Conservation (phyloP, 2,113 vertebrate genomes). For the Uria lomvia region DNA sequence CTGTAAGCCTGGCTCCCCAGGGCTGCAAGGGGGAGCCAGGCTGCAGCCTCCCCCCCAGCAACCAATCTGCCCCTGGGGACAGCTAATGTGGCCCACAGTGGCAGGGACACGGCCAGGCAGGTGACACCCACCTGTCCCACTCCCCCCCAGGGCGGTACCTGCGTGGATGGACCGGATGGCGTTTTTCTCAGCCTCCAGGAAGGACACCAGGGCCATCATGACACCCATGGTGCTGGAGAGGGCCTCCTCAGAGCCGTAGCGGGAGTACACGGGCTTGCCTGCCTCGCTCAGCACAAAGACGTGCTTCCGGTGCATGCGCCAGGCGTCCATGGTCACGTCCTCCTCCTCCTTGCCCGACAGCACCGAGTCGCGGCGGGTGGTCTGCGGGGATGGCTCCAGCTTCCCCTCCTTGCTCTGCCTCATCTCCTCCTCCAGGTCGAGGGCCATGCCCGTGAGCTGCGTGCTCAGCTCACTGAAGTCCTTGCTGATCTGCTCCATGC, state of each 20-base stretch:
- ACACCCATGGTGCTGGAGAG: conserved; percentile 97
- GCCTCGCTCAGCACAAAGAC: conserved; percentile 96
- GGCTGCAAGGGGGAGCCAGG: not conserved
- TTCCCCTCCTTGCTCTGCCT: conserved; percentile 69
- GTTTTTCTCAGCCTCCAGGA: conserved; percentile 91
- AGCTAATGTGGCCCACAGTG: accelerated
- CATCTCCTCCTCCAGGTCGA: conserved; percentile 76
- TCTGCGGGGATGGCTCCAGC: not conserved
- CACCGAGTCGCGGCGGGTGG: conserved; percentile 14
- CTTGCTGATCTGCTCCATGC: conserved; percentile 78
- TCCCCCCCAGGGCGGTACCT: conserved; percentile 68
- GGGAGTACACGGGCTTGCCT: conserved; percentile 94
- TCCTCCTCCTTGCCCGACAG: conserved; percentile 75
- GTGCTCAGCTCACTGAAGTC: conserved; percentile 80
- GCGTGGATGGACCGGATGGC: conserved; percentile 94
- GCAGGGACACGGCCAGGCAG: accelerated
- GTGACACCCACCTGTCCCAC: not conserved
- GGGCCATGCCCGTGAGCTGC: conserved; percentile 72
- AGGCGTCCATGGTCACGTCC: conserved; percentile 83
- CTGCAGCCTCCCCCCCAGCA: not conserved
- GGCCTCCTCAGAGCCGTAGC: conserved; percentile 94
- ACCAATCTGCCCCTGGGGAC: not conserved
- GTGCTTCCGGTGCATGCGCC: conserved; percentile 91
- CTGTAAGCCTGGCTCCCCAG: not conserved
- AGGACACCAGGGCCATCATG: conserved; percentile 96